These are phyloP conservation scores for Ciconia boyciana DNA, from an alignment of 2,113 vertebrate species.

Conservation along the genomic window DNA sequence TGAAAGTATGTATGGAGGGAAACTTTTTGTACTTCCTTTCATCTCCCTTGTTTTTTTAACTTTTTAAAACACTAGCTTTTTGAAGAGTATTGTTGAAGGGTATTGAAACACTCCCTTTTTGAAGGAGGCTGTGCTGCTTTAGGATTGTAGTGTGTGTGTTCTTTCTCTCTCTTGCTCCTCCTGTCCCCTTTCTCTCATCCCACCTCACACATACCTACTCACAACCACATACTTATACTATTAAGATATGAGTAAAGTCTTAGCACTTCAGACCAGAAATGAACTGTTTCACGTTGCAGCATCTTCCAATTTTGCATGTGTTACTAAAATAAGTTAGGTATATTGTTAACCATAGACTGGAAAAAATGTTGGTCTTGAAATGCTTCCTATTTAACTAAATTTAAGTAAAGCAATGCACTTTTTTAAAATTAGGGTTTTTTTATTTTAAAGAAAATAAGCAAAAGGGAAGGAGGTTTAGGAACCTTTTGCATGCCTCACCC, in stretches of 20 bases:
- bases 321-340: background rate
- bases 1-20: background rate
- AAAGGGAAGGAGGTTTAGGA: background rate
- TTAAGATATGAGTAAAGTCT: background rate
- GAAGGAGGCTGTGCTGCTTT: background rate
- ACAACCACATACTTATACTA: background rate
- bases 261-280: background rate
- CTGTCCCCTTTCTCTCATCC: background rate
- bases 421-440: too few species aligned
- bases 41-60: background rate
- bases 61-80: background rate
- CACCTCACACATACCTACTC: background rate
- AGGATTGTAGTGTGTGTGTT: background rate
- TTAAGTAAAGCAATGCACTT: background rate
- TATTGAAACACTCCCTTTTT: background rate
- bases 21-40: background rate
- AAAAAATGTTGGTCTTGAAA: background rate
- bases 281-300: background rate
- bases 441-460: background rate
- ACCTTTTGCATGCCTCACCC: background rate
- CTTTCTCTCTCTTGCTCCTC: background rate
- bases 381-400: background rate
- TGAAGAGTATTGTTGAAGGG: background rate
- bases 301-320: background rate
- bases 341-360: background rate